These are phyloP conservation scores for Grus americana DNA, from an alignment of 2,113 vertebrate genomes.

Conservation along the genomic window DNA sequence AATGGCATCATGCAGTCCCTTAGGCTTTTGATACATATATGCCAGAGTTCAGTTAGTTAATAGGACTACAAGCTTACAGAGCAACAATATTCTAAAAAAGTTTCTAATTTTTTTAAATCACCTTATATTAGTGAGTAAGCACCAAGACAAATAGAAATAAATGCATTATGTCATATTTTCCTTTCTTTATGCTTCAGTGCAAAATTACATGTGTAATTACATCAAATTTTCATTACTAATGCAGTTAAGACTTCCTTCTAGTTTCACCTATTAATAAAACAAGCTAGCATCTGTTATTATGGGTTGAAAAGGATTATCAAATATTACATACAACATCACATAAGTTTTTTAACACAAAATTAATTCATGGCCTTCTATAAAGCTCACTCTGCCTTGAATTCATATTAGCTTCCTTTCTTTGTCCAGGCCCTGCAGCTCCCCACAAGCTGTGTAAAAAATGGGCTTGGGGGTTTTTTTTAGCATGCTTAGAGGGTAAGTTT, in stretches of 20 bases:
- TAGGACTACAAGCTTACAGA: background rate
- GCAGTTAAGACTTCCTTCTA: background rate
- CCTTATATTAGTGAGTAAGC: background rate
- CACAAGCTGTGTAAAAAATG: background rate
- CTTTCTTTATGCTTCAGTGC: background rate
- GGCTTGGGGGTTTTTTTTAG: fast-evolving
- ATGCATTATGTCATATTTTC: background rate
- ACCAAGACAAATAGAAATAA: background rate
- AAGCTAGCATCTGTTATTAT: background rate
- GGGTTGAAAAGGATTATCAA: background rate
- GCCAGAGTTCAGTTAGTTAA: background rate
- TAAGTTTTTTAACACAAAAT: background rate
- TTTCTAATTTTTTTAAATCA: background rate
- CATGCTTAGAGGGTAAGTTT: background rate
- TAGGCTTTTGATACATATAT: fast-evolving
- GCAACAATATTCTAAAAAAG: background rate
- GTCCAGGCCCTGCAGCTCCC: background rate
- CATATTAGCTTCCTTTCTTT: background rate
- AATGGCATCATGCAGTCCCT: background rate
- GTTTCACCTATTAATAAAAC: background rate
- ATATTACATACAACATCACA: background rate
- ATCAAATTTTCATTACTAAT: background rate
- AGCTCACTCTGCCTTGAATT: background rate
- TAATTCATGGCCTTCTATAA: background rate
- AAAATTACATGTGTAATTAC: background rate